Evolutionary conservation across 2,113 vertebrate species (phyloP).

Genomic region (Seriola rivoliana): DNA sequence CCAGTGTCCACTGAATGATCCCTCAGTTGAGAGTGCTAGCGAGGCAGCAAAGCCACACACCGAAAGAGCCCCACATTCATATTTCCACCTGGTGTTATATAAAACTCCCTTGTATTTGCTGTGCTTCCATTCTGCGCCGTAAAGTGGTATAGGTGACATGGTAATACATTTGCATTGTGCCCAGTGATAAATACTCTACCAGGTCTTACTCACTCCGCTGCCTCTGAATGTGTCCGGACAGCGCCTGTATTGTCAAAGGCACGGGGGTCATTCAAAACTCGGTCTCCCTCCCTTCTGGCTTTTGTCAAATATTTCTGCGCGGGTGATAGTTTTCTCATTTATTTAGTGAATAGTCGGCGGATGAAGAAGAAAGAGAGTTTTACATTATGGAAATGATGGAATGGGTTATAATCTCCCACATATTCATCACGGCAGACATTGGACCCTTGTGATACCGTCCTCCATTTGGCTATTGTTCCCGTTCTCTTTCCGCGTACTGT

Average conservation of each 20-base stretch:
- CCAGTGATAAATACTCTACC: conserved; percentile 86
- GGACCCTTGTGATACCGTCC: conserved; percentile 81
- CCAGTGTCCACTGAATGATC: conserved; percentile 57
- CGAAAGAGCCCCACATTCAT: conserved; percentile 59
- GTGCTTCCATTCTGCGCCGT: conserved; percentile 76
- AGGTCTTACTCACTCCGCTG: conserved; percentile 84
- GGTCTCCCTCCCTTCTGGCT: conserved; percentile 73
- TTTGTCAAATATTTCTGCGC: conserved; percentile 84
- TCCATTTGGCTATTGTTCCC: conserved; percentile 83
- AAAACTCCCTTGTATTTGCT: conserved; percentile 71
- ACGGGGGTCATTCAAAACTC: conserved; percentile 83
- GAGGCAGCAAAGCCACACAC: conserved; percentile 40
- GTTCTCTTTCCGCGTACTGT: conserved; percentile 67
- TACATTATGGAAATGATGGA: conserved; percentile 88
- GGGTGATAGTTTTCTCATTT: conserved; percentile 88
- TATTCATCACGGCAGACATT: conserved; percentile 85
- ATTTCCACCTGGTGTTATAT: conserved; percentile 75
- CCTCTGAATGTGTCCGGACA: conserved; percentile 81
- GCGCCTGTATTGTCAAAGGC: conserved; percentile 80
- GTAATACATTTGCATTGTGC: conserved; percentile 87
- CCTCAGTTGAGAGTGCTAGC: conserved; percentile 38
- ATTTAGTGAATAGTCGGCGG: conserved; percentile 86
- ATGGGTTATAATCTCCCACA: conserved; percentile 85
- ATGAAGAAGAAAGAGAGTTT: conserved; percentile 80
- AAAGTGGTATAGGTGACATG: conserved; percentile 86